A percentile compares a stretch with the other conserved stretches of the same genome.
phyloP scores from a whole-genome alignment of 2,888 invertebrate species.

The Dusona sp. region DNA sequence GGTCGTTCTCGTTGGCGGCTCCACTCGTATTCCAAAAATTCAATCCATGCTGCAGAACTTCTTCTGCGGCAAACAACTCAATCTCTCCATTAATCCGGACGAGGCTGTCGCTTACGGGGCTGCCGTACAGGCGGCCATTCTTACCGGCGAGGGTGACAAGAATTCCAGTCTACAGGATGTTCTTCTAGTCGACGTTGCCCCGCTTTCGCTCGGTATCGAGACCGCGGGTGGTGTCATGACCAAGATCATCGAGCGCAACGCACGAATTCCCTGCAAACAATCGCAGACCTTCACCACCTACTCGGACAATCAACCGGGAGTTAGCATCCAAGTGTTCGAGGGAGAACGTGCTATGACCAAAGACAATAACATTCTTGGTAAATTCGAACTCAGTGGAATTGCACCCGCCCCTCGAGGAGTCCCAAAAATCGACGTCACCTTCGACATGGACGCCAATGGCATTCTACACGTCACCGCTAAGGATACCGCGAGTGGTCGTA shows the following conservation, averaged over 20 bases:
- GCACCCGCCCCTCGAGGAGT: constrained; percentile 83
- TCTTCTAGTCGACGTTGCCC: constrained; percentile 2
- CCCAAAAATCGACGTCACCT: constrained; percentile 90
- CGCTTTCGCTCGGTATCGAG: not conserved
- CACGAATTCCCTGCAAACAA: constrained; percentile 5
- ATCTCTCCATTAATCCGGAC: constrained; percentile 6
- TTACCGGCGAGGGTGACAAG: constrained; percentile 6
- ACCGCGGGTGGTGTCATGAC: constrained; percentile 8
- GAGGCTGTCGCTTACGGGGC: constrained; percentile 8
- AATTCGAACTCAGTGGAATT: constrained; percentile 1
- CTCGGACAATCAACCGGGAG: constrained; percentile 4
- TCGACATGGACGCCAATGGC: constrained; percentile 92
- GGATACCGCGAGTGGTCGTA: constrained; percentile 89
- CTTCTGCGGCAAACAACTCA: constrained; percentile 7
- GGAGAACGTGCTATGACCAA: constrained; percentile 1
- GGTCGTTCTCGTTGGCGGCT: not conserved
- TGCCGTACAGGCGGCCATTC: not conserved
- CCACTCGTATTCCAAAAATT: not conserved
- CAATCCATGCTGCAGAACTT: constrained; percentile 10
- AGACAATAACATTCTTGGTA: constrained; percentile 5
- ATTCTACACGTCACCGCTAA: constrained; percentile 88
- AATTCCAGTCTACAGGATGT: not conserved
- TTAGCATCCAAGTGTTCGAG: not conserved
- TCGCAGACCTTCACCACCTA: constrained; percentile 1
- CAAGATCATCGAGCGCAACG: constrained; percentile 4